Evolutionary conservation across 2,113 vertebrate genomes (phyloP), one percentile per base, ranked within the genome.

Genomic region (Ceyx melanurus): DNA sequence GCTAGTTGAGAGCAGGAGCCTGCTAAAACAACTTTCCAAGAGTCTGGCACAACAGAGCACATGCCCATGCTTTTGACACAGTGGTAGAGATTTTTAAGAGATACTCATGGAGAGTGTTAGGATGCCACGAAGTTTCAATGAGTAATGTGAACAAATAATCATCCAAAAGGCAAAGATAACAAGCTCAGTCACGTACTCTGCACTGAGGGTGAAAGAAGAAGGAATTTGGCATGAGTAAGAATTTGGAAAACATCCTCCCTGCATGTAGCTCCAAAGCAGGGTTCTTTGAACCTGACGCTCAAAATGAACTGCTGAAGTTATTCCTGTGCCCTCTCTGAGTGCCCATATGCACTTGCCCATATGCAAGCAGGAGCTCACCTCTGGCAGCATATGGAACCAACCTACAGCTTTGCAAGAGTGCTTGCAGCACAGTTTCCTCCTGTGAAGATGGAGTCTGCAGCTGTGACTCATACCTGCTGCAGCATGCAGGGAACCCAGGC

Each of bases 1-100:
- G 26, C 90, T 86, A 90, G 94, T 90, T 83, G 90, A 94, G 94
- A 92, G 77, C 90, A 95, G 86, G 77, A 95, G 53, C 73, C 45
- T 93, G 88, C 77, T 90, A 89, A 95, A 92, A 92, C 64, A 88
- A 71, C 86, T 94, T 93, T 78, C 51, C 68, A 67, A 64, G 80
- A 74, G 65, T 64, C 72, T 75, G 80, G 53, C 73, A 45, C 29
- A 25, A 57, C 48, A 81, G 40, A 75, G 48, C 40, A 90, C 73
- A 71, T 71, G 92, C 82, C 72, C 82, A 5, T 66, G 65, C 54
- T 83, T 95, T 86, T 88, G 86, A 92, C 53, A 54, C 61, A 62
- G 65, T 90, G 68, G 61, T 78, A 74, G 79, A 88, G 77, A 90
- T 92, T 93, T 80, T 88, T 90, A 67, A 67, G 89, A 94, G 60